Percentiles rank a stretch among this genome's conserved stretches.
phyloP scores from a whole-genome alignment of 2,113 vertebrate genomes.

The Chloebia gouldiae region DNA sequence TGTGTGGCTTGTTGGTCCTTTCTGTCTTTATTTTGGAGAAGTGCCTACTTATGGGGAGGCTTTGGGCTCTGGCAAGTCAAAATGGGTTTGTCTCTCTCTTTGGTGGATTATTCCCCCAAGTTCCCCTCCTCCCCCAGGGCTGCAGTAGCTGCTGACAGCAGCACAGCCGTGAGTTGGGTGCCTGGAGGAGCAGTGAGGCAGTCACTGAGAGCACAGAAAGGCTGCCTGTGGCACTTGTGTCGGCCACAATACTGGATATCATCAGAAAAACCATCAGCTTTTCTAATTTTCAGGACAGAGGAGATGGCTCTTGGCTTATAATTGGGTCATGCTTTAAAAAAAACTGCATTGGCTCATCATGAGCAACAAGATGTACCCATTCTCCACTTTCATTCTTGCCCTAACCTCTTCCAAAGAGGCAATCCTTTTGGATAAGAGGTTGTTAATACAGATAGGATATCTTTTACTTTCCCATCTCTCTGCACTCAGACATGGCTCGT shows the following conservation, averaged over 20 bases:
- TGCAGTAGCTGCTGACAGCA: background rate
- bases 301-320: background rate
- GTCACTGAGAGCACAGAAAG: background rate
- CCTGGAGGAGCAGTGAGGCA: background rate
- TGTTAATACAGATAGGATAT: background rate
- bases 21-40: background rate
- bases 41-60: background rate
- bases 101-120: background rate
- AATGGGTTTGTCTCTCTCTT: constrained; percentile 3
- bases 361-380: background rate
- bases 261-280: constrained; percentile 32
- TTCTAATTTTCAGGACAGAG: constrained; percentile 37
- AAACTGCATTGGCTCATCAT: background rate
- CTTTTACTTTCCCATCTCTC: background rate
- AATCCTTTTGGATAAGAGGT: background rate
- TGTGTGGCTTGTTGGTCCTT: background rate
- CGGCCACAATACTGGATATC: background rate
- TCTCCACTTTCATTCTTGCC: background rate
- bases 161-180: background rate
- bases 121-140: background rate
- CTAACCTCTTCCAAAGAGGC: background rate
- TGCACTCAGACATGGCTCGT: background rate
- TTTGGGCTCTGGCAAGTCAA: background rate
- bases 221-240: constrained; percentile 4
- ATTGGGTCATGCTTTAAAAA: constrained; percentile 34